Conservation (phyloP, 2,797 vertebrate species). For the Sebastes itinus region DNA sequence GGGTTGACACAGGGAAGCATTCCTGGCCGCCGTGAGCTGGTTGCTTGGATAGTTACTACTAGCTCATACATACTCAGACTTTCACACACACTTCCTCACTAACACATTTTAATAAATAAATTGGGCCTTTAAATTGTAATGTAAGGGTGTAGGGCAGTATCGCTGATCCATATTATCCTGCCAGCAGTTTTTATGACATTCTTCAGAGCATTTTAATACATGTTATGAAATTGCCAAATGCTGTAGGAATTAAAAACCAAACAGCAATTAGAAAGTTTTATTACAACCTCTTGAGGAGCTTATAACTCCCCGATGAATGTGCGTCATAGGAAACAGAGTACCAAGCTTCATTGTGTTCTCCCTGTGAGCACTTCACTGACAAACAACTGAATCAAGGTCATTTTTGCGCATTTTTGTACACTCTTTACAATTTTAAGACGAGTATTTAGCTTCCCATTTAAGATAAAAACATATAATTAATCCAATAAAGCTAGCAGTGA, state of each 20-base stretch:
- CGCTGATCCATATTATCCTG: background rate
- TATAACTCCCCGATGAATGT: conserved; percentile 25
- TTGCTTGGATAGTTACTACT: conserved; percentile 56
- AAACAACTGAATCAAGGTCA: conserved; percentile 12
- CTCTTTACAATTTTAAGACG: background rate
- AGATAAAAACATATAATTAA: background rate
- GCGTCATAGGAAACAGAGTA: conserved; percentile 14
- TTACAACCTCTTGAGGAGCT: conserved; percentile 2
- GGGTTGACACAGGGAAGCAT: conserved; percentile 56
- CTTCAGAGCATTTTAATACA: conserved; percentile 27
- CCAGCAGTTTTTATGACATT: conserved; percentile 27
- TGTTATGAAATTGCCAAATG: conserved; percentile 15
- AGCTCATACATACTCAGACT: conserved; percentile 5
- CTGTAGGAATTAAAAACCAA: conserved; percentile 10
- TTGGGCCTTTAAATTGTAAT: background rate
- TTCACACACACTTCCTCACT: conserved; percentile 2
- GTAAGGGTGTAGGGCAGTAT: background rate
- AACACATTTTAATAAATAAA: background rate
- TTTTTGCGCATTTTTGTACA: background rate
- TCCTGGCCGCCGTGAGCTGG: conserved; percentile 53
- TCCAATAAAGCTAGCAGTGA: background rate
- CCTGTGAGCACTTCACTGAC: background rate
- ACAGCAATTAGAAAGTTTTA: conserved; percentile 35
- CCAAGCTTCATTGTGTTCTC: background rate
- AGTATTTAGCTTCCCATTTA: background rate